A percentile compares a stretch with the other conserved stretches of the same genome.
phyloP scores from a whole-genome alignment of 2,888 invertebrate genomes.

The Melanargia galathea region DNA sequence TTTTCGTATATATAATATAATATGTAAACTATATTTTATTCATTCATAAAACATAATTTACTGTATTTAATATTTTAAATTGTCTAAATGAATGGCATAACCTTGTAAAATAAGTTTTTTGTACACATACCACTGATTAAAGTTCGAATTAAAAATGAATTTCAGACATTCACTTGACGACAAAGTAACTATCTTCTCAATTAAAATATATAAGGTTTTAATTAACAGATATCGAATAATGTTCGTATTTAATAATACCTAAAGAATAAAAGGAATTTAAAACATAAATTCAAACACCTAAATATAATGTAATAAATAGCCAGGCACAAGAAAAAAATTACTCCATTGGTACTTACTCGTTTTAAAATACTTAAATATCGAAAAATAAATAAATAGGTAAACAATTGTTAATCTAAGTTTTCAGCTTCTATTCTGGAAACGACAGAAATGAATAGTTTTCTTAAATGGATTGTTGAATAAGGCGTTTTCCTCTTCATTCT shows the following conservation, averaged over 20 bases:
- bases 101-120: slow-evolving; percentile 16
- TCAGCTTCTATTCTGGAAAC: slow-evolving; percentile 11
- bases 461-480: slow-evolving; percentile 27
- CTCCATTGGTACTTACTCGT: not conserved
- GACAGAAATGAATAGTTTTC: not conserved
- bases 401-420: not conserved
- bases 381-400: not conserved
- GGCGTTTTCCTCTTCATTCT: slow-evolving; percentile 32
- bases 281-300: not conserved
- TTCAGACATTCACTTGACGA: not conserved
- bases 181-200: not conserved
- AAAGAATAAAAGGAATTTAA: not conserved
- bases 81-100: slow-evolving; percentile 14
- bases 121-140: slow-evolving; percentile 3
- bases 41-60: slow-evolving; percentile 3
- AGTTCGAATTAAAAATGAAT: not conserved
- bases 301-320: not conserved
- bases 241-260: not conserved
- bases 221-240: not conserved
- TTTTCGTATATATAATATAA: slow-evolving; percentile 3
- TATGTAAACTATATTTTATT: slow-evolving; percentile 18
- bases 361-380: not conserved
- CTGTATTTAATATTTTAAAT: slow-evolving; percentile 11
- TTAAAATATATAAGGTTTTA: not conserved
- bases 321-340: not conserved